A percentile compares a stretch with the other conserved stretches of the same genome.
These are phyloP conservation scores for Erpornis zantholeuca DNA, from an alignment of 2,113 vertebrate genomes.

Conservation along the genomic window DNA sequence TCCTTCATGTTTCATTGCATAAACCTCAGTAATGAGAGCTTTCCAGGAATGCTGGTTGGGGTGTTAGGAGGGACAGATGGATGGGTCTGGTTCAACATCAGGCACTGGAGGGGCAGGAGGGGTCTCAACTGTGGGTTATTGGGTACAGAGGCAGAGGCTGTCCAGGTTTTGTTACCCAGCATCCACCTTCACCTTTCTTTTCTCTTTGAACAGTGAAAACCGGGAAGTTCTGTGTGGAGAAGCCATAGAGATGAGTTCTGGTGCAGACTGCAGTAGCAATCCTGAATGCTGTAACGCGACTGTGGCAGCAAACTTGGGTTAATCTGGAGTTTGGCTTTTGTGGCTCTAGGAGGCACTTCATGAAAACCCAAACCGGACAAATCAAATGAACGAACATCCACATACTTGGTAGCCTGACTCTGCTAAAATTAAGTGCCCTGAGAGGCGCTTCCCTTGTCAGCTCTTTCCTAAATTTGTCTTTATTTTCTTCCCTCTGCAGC, in stretches of 20 bases:
- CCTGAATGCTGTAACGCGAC: fast-evolving
- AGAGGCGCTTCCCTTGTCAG: neutral
- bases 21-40: neutral
- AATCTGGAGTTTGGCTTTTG: neutral
- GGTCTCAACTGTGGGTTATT: neutral
- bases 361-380: neutral
- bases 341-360: neutral
- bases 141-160: neutral
- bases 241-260: neutral
- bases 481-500: neutral
- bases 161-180: neutral
- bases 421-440: neutral
- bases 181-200: neutral
- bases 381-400: neutral
- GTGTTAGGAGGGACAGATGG: fast-evolving
- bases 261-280: neutral
- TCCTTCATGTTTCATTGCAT: neutral
- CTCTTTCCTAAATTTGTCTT: neutral
- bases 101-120: neutral
- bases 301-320: neutral
- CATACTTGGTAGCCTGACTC: neutral
- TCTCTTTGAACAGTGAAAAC: neutral
- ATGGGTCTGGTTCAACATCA: neutral
- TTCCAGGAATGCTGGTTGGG: neutral
- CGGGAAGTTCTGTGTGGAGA: neutral